phyloP scores from a whole-genome alignment of 1,140 invertebrate genomes.

The Diprion similis region DNA sequence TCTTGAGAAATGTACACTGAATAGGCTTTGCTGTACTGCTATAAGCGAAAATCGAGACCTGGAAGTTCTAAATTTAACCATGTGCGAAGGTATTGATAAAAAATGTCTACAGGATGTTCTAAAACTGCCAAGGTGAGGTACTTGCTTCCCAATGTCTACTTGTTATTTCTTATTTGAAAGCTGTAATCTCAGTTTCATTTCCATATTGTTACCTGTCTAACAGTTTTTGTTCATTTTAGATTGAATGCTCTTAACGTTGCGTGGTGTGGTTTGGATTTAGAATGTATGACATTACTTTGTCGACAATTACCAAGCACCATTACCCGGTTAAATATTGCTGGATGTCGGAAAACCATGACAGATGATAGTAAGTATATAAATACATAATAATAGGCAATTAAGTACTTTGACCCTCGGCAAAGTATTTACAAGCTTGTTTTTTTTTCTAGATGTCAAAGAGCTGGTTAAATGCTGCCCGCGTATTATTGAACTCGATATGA shows the following conservation, averaged over 20 bases:
- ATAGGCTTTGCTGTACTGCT: constrained; percentile 67
- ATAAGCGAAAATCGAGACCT: constrained; percentile 73
- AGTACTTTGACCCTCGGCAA: not conserved
- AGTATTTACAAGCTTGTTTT: constrained; percentile 28
- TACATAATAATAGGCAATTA: not conserved
- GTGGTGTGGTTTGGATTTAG: constrained; percentile 76
- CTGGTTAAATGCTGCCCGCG: constrained; percentile 72
- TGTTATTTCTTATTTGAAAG: constrained; percentile 9
- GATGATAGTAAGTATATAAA: constrained; percentile 72
- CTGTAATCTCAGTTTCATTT: not conserved
- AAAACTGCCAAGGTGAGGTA: constrained; percentile 68
- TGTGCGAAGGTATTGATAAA: constrained; percentile 71
- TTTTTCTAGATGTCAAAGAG: constrained; percentile 70
- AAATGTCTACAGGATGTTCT: constrained; percentile 69
- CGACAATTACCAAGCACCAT: constrained; percentile 68
- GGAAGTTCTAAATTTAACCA: constrained; percentile 77
- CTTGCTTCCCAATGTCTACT: not conserved
- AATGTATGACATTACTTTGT: constrained; percentile 69
- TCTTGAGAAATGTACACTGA: constrained; percentile 77
- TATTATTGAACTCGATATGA: constrained; percentile 84
- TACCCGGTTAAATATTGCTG: constrained; percentile 80
- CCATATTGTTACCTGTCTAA: constrained; percentile 20
- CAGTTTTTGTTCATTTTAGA: constrained; percentile 58
- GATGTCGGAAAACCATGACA: constrained; percentile 75
- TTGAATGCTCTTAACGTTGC: constrained; percentile 79